phyloP scores from a whole-genome alignment of 2,113 vertebrate genomes.

The Phaetusa simplex region DNA sequence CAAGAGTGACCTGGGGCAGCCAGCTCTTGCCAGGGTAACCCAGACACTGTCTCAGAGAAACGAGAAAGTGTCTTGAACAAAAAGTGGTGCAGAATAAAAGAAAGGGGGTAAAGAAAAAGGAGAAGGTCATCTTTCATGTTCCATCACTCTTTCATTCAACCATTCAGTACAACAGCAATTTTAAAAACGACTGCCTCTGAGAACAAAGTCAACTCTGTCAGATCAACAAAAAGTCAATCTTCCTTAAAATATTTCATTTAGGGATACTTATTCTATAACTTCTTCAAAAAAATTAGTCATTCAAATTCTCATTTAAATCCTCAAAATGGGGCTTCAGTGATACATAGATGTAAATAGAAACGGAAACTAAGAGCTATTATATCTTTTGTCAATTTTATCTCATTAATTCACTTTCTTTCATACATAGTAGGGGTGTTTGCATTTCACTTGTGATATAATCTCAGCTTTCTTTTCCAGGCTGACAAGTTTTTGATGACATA shows the following conservation, averaged over 20 bases:
- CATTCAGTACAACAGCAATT: neutral
- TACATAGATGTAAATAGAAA: neutral
- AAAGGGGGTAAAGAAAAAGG: neutral
- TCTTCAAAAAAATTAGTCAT: neutral
- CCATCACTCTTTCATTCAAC: neutral
- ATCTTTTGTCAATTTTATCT: neutral
- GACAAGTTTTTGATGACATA: neutral
- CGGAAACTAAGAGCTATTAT: neutral
- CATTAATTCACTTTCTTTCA: neutral
- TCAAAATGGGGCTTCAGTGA: neutral
- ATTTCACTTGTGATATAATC: neutral
- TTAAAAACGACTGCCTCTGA: neutral
- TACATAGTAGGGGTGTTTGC: neutral
- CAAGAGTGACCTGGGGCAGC: neutral
- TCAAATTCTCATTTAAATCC: neutral
- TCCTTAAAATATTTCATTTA: neutral
- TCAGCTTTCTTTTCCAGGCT: neutral
- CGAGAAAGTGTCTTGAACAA: neutral
- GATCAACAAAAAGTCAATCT: neutral
- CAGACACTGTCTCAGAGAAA: neutral
- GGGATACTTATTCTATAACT: neutral
- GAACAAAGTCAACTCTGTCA: neutral
- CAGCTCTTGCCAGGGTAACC: neutral
- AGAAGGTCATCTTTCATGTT: neutral
- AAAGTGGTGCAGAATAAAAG: neutral